Percentiles rank a stretch among this genome's conserved stretches.
phyloP scores from a whole-genome alignment of 2,797 vertebrate species.

The Pseudomugil tenellus region DNA sequence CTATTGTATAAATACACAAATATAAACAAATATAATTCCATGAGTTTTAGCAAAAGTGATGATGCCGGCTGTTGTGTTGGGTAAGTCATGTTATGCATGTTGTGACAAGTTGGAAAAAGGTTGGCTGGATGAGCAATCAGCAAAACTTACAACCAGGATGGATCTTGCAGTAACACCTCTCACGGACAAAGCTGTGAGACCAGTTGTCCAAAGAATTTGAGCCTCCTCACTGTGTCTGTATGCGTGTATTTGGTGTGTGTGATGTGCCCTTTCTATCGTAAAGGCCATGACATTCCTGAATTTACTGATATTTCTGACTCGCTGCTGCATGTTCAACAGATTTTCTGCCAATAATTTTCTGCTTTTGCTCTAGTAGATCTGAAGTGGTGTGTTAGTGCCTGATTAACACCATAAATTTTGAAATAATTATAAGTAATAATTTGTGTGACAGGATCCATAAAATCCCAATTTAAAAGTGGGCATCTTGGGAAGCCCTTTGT shows the following conservation, averaged over 20 bases:
- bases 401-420: background rate
- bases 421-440: background rate
- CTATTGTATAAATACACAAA: background rate
- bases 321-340: constrained; percentile 51
- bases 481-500: constrained; percentile 2
- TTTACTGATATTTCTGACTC: constrained; percentile 57
- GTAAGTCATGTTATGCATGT: constrained; percentile 37
- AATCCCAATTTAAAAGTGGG: background rate
- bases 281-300: constrained; percentile 57
- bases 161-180: constrained; percentile 26
- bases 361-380: constrained; percentile 41
- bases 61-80: background rate
- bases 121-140: constrained; percentile 50
- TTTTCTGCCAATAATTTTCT: constrained; percentile 55
- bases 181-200: constrained; percentile 58
- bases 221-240: constrained; percentile 39
- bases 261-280: constrained; percentile 54
- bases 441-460: background rate
- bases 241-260: constrained; percentile 26
- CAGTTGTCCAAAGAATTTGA: constrained; percentile 54
- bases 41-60: constrained; percentile 14
- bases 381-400: constrained; percentile 7
- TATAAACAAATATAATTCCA: constrained; percentile 33
- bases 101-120: constrained; percentile 43
- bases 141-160: constrained; percentile 28